phyloP scores from a whole-genome alignment of 2,888 invertebrate genomes.

The Ennomos quercinarius region DNA sequence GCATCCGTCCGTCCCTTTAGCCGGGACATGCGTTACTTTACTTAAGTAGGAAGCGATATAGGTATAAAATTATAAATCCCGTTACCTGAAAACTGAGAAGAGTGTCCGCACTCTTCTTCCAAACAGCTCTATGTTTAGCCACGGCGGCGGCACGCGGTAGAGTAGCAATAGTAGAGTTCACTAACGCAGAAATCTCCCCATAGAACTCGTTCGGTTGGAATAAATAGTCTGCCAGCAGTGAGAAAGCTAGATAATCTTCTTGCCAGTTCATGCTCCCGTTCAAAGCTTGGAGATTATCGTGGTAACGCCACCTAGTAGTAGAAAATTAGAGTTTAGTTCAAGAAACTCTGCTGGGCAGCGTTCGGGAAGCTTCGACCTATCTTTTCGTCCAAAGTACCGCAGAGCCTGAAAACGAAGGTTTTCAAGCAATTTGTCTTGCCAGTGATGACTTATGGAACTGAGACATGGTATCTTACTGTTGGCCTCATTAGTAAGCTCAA shows the following conservation, averaged over 20 bases:
- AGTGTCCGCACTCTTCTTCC: constrained; percentile 81
- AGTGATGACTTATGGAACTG: no score
- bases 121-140: constrained; percentile 74
- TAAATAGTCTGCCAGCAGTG: constrained; percentile 75
- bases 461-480: no score
- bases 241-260: constrained; percentile 75
- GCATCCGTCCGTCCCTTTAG: no score
- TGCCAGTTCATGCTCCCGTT: constrained; percentile 85
- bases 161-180: constrained; percentile 78
- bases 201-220: constrained; percentile 79
- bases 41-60: no score
- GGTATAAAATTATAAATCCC: no score
- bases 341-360: no score
- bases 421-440: no score
- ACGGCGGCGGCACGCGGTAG: constrained; percentile 75
- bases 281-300: constrained; percentile 78
- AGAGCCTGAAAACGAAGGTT: no score
- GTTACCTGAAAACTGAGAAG: constrained; percentile 79
- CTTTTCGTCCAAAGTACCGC: no score
- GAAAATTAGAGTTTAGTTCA: background rate
- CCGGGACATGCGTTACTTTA: no score
- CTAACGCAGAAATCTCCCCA: constrained; percentile 73
- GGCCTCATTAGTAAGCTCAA: no score
- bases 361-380: no score
- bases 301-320: constrained; percentile 76